These are phyloP conservation scores for Orchesella cincta DNA, from an alignment of 1,140 invertebrate species.

Conservation along the genomic window DNA sequence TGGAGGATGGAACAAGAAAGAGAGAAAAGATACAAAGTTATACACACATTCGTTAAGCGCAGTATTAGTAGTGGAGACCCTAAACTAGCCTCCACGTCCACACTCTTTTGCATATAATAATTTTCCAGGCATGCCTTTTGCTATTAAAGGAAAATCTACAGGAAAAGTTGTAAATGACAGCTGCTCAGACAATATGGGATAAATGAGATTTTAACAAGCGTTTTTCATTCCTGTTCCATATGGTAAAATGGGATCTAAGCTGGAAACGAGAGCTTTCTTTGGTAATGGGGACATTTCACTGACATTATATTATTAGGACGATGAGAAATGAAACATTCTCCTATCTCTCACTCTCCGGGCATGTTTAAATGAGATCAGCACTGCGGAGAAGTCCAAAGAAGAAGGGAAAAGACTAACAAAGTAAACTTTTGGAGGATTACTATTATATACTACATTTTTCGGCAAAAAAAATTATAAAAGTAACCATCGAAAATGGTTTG, in stretches of 20 bases:
- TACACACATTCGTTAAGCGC: background rate
- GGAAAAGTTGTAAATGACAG: constrained; percentile 28
- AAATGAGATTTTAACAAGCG: constrained; percentile 30
- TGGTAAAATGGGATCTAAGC: constrained; percentile 3
- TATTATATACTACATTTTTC: background rate
- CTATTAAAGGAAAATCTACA: constrained; percentile 25
- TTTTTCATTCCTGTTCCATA: constrained; percentile 25
- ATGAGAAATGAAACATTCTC: constrained; percentile 18
- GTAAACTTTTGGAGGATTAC: too few species aligned
- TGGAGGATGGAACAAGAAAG: background rate
- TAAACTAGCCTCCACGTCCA: too few species aligned
- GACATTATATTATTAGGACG: background rate
- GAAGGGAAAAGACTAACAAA: too few species aligned
- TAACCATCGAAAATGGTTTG: too few species aligned
- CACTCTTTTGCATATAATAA: background rate
- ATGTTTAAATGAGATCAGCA: constrained; percentile 9
- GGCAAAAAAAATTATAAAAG: background rate
- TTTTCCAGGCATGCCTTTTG: background rate
- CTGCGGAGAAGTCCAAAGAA: too few species aligned
- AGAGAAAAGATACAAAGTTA: background rate
- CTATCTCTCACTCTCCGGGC: background rate
- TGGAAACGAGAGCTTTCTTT: background rate
- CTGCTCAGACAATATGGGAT: constrained; percentile 27
- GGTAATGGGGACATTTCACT: background rate
- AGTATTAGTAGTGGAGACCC: too few species aligned